Base-by-base conservation (phyloP, 1,140 invertebrate genomes). In the Epicauta chinensis region DNA sequence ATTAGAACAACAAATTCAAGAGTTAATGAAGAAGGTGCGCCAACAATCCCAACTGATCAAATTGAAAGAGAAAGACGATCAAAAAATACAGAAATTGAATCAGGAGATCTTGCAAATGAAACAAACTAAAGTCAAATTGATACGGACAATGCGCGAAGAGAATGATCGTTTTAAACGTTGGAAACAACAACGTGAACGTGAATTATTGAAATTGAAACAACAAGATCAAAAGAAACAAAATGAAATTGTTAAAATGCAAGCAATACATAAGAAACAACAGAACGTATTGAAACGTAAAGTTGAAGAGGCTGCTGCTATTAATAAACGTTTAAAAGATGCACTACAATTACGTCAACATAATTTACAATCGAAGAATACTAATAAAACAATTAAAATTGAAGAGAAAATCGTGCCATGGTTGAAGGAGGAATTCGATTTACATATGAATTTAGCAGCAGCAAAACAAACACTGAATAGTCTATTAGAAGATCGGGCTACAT, bases 241-340 rank as follows among this genome's bases (percentile, higher is more conserved):
- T 57, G 83, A 91, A 72, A 84, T 94, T 57, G 79, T 76, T 0
- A 82, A 83, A 61, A 81, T 93, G 74, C 83, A 93, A 70, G 76
- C 78, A 3, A 74, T 86, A 15, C 83, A 91, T 62, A 74, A 75
- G 41, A 88, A 89, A 61, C 87, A 93, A 61, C 84, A 91, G 55
- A 86, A 79, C 64, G 89, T 94, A 6, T 77, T 89, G 2, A 91
- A 89, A 58, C 75, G 90, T 13, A 94, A 93, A 73, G 83, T 92
- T 64, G 89, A 93, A 73, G 78, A 82, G 64, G 83, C 84, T 1
- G 80, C 84, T 55, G 86, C 89, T 5, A 80, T 84, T 39, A 91
- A 92, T 63, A 92, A 86, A 71, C 75, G 88, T 55, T 71, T 91
- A 1, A 86, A 86, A 66, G 75, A 77, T 16, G 75, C 76, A 1